Conservation (phyloP, 2,888 invertebrate genomes). For the Sisyra terminalis region DNA sequence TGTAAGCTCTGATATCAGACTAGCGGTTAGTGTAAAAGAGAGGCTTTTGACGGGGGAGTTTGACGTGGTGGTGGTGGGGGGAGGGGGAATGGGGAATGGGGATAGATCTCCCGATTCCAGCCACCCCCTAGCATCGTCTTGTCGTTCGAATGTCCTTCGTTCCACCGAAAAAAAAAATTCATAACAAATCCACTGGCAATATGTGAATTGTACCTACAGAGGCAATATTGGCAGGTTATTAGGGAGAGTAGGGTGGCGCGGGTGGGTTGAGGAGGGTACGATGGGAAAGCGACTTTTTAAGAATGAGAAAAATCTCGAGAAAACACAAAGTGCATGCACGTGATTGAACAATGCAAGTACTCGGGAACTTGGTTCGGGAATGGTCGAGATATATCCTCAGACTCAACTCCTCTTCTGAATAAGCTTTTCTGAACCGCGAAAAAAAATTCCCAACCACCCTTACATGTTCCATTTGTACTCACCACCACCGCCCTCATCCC, state of each 20-base stretch:
- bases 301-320: not conserved
- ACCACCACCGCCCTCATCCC: not conserved
- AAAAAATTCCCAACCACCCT: not conserved
- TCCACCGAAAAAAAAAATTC: too few relatives aligned
- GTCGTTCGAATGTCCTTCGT: too few relatives aligned
- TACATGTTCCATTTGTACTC: not conserved
- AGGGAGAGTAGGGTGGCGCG: not conserved
- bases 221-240: not conserved
- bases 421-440: conserved; percentile 1
- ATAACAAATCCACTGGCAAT: not conserved
- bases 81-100: too few relatives aligned
- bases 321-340: conserved; percentile 7
- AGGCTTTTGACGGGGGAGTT: too few relatives aligned
- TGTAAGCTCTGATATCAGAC: too few relatives aligned
- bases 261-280: not conserved
- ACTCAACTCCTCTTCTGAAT: not conserved
- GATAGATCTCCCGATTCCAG: too few relatives aligned
- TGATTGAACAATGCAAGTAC: conserved; percentile 8
- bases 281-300: not conserved
- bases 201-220: not conserved
- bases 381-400: not conserved
- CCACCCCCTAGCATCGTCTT: too few relatives aligned
- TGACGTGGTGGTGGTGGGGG: too few relatives aligned
- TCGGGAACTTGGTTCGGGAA: not conserved
- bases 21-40: too few relatives aligned